These are phyloP conservation scores for Macroglossus sobrinus DNA, from an alignment of 2,113 vertebrate genomes.

Conservation along the genomic window DNA sequence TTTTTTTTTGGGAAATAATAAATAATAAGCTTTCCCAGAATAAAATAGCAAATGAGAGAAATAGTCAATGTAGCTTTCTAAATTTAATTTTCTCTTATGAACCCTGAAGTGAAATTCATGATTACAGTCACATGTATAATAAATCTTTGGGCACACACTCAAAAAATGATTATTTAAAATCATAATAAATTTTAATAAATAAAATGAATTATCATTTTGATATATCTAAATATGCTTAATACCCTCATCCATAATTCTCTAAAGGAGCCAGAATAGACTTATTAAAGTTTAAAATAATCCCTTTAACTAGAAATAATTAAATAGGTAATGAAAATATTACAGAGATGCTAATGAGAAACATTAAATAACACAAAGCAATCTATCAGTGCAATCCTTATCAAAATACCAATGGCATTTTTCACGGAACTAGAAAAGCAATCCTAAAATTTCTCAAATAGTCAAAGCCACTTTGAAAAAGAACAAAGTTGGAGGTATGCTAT, in stretches of 20 bases:
- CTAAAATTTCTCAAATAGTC: too few species aligned
- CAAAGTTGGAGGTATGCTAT: too few species aligned
- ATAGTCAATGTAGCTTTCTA: not conserved
- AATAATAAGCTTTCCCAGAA: not conserved
- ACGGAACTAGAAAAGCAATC: too few species aligned
- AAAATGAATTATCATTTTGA: not conserved
- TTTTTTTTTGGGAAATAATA: not conserved
- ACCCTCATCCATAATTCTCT: not conserved
- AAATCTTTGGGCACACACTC: too few species aligned
- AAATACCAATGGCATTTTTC: too few species aligned
- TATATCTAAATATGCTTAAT: not conserved
- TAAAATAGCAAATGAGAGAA: not conserved
- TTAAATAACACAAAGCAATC: too few species aligned
- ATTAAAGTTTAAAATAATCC: not conserved
- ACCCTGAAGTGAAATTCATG: not conserved
- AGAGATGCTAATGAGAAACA: not conserved
- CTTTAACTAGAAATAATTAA: not conserved
- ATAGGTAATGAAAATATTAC: not conserved
- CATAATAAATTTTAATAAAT: not conserved
- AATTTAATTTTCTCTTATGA: constrained; percentile 9
- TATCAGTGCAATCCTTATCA: too few species aligned
- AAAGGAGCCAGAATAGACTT: not conserved
- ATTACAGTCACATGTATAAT: not conserved
- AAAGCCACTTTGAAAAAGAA: too few species aligned
- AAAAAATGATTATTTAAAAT: not conserved